A percentile compares a stretch with the other conserved stretches of the same genome.
phyloP scores from a whole-genome alignment of 2,888 invertebrate species.

The Rhingia rostrata region DNA sequence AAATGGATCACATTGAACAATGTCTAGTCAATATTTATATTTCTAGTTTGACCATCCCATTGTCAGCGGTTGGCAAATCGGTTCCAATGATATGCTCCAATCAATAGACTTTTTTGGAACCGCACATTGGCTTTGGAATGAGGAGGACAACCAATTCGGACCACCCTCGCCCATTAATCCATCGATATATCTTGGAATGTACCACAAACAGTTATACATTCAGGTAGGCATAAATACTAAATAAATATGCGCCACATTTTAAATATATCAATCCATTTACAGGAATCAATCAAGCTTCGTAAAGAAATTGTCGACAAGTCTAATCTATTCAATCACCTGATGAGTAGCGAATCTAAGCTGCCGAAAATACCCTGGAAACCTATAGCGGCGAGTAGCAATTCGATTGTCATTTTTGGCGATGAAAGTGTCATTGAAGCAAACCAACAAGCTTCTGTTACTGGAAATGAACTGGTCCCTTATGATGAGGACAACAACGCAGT shows the following conservation, averaged over 20 bases:
- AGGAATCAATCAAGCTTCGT: slow-evolving; percentile 79
- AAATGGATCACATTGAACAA: background rate
- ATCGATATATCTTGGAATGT: slow-evolving; percentile 92
- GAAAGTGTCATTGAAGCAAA: slow-evolving; percentile 64
- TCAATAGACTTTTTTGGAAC: slow-evolving; percentile 89
- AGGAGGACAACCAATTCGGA: slow-evolving; percentile 79
- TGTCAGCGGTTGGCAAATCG: slow-evolving; percentile 92
- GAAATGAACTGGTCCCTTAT: slow-evolving; percentile 79
- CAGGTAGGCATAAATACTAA: slow-evolving; percentile 76
- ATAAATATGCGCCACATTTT: background rate
- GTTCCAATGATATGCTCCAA: slow-evolving; percentile 87
- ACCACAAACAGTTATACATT: slow-evolving; percentile 88
- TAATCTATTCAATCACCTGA: slow-evolving; percentile 78
- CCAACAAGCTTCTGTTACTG: slow-evolving; percentile 37
- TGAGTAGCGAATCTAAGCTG: slow-evolving; percentile 80
- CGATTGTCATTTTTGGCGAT: slow-evolving; percentile 77
- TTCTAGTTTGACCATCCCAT: slow-evolving; percentile 92
- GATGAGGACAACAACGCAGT: slow-evolving; percentile 83
- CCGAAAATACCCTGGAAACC: slow-evolving; percentile 89
- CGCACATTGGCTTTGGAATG: slow-evolving; percentile 83
- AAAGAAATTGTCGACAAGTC: slow-evolving; percentile 80
- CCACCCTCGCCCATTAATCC: slow-evolving; percentile 84
- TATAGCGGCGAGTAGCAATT: slow-evolving; percentile 85
- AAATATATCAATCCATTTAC: background rate
- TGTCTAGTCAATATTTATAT: slow-evolving; percentile 23